Conservation (phyloP, 2,797 vertebrate species). For the Balearica regulorum region DNA sequence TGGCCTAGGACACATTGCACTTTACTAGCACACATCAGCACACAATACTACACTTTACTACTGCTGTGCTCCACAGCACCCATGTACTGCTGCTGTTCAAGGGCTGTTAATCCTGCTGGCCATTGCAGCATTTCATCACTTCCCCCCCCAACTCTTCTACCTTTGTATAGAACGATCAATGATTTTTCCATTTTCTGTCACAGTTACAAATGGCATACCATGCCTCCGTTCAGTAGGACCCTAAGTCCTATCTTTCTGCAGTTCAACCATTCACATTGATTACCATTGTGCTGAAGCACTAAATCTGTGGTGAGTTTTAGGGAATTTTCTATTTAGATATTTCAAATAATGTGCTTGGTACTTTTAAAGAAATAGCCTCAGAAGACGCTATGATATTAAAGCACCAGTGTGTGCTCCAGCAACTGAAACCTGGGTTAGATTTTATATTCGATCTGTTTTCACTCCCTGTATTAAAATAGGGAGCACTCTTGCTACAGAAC, state of each 20-base stretch:
- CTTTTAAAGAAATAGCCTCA: not conserved
- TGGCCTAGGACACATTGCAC: not conserved
- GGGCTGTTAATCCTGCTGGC: not conserved
- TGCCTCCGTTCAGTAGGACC: not conserved
- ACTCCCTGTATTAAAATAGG: not conserved
- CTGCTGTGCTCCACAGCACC: not conserved
- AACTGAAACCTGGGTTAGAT: not conserved
- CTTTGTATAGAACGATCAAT: fast-evolving
- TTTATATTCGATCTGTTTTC: not conserved
- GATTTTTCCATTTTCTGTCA: not conserved
- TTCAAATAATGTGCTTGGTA: not conserved
- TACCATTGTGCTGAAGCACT: not conserved
- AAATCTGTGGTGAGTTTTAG: not conserved
- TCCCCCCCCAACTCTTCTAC: not conserved
- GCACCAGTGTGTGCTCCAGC: not conserved
- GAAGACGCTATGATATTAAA: not conserved
- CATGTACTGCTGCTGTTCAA: not conserved
- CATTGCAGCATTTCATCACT: not conserved
- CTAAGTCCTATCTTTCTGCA: not conserved
- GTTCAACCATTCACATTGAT: not conserved
- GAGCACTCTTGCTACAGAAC: not conserved
- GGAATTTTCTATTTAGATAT: not conserved
- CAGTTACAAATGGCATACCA: not conserved
- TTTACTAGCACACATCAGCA: not conserved
- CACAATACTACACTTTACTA: not conserved